phyloP scores from a whole-genome alignment of 2,888 invertebrate genomes.

The Apeira syringaria region DNA sequence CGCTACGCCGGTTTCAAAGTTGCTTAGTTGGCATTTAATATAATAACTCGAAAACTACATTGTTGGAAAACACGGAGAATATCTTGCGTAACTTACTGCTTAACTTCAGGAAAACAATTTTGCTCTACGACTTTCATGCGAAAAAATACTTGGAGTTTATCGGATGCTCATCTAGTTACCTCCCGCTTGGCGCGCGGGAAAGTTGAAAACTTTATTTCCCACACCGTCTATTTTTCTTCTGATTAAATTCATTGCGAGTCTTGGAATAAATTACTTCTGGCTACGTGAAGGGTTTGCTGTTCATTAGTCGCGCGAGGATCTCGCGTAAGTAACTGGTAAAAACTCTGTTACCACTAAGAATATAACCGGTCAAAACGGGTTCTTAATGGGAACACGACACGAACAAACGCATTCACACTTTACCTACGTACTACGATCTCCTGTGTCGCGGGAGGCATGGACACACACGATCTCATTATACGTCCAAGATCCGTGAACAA shows the following conservation, averaged over 20 bases:
- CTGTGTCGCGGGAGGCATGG: too few species aligned
- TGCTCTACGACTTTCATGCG: slow-evolving; percentile 36
- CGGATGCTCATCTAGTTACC: slow-evolving; percentile 38
- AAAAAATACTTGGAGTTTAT: slow-evolving; percentile 38
- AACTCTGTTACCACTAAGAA: slow-evolving; percentile 7
- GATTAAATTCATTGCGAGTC: slow-evolving; percentile 37
- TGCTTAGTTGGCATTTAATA: slow-evolving; percentile 31
- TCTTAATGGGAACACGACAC: slow-evolving; percentile 20
- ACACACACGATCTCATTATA: too few species aligned
- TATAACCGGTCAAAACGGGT: slow-evolving; percentile 9
- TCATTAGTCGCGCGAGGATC: slow-evolving; percentile 27
- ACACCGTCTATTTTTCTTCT: slow-evolving; percentile 37
- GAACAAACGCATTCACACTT: too few species aligned
- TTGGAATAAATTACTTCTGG: slow-evolving; percentile 31
- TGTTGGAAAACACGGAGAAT: slow-evolving; percentile 29
- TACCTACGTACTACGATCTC: not conserved
- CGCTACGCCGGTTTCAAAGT: slow-evolving; percentile 26
- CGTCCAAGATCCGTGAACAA: too few species aligned
- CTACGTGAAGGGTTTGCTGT: slow-evolving; percentile 21
- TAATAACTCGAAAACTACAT: slow-evolving; percentile 30
- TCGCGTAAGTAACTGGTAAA: slow-evolving; percentile 16
- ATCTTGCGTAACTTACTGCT: slow-evolving; percentile 33
- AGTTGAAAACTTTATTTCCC: slow-evolving; percentile 36
- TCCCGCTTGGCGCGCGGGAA: slow-evolving; percentile 30
- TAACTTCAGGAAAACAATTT: slow-evolving; percentile 36